phyloP scores from a whole-genome alignment of 2,888 invertebrate genomes.

The Drosophila mercatorum region DNA sequence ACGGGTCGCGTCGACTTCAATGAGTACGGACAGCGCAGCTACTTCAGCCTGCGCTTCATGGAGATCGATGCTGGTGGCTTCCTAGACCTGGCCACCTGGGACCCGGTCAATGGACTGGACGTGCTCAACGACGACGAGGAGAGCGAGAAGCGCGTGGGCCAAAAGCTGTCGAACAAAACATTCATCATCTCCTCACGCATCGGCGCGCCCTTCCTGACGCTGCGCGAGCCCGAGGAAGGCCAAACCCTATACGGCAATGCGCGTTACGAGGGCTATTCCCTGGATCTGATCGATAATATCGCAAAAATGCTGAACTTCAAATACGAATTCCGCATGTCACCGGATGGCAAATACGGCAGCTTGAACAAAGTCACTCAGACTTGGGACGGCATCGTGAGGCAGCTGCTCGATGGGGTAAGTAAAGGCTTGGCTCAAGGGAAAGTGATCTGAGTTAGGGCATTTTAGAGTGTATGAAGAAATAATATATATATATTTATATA shows the following conservation, averaged over 20 bases:
- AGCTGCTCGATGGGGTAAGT: constrained; percentile 90
- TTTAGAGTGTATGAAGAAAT: too few relatives aligned
- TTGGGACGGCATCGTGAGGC: constrained; percentile 92
- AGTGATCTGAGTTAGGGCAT: neutral
- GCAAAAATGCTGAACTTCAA: constrained; percentile 89
- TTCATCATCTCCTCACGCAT: constrained; percentile 89
- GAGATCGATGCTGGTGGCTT: constrained; percentile 87
- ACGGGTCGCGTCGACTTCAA: constrained; percentile 84
- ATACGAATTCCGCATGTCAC: constrained; percentile 89
- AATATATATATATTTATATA: too few relatives aligned
- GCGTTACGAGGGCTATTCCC: constrained; percentile 94
- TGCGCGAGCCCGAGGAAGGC: constrained; percentile 86
- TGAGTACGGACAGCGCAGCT: constrained; percentile 88
- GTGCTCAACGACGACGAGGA: constrained; percentile 86
- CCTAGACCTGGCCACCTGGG: constrained; percentile 85
- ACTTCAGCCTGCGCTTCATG: constrained; percentile 89
- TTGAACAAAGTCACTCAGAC: constrained; percentile 88
- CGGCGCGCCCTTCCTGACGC: constrained; percentile 90
- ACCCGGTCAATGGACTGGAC: constrained; percentile 83
- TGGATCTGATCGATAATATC: constrained; percentile 94
- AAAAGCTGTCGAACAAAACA: constrained; percentile 87
- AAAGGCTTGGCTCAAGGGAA: neutral
- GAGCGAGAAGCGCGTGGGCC: constrained; percentile 86
- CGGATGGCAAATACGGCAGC: constrained; percentile 90
- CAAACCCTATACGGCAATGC: constrained; percentile 89